Evolutionary conservation across 2,888 invertebrate genomes (phyloP).

Genomic region (Trichacis sp.): DNA sequence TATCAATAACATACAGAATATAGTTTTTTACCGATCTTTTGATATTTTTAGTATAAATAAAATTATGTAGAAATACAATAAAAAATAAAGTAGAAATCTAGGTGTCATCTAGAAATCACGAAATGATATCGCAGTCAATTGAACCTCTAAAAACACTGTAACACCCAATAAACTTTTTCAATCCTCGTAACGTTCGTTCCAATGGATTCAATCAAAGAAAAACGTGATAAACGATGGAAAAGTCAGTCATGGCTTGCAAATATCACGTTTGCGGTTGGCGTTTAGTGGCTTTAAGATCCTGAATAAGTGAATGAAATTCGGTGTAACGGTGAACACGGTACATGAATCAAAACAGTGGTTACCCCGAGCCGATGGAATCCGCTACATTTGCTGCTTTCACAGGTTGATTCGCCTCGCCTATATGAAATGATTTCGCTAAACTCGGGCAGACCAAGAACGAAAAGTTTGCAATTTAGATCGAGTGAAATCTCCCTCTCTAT

Average conservation of each 20-base stretch:
- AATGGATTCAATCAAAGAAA: not conserved
- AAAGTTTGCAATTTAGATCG: constrained; percentile 24
- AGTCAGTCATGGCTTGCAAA: constrained; percentile 2
- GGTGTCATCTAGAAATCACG: not conserved
- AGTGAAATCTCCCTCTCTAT: constrained; percentile 18
- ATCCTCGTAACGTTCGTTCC: too few relatives aligned
- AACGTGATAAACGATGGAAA: not conserved
- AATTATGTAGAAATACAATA: too few relatives aligned
- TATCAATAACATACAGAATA: too few relatives aligned
- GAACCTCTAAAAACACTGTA: too few relatives aligned
- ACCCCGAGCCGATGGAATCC: constrained; percentile 20
- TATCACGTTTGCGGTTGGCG: not conserved
- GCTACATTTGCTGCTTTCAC: constrained; percentile 11
- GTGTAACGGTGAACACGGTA: constrained; percentile 49
- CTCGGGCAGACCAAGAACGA: constrained; percentile 13
- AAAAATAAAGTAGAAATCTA: too few relatives aligned
- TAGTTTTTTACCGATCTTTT: too few relatives aligned
- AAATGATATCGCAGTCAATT: not conserved
- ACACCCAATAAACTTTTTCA: too few relatives aligned
- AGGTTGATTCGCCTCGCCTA: constrained; percentile 16
- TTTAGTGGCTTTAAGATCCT: constrained; percentile 4
- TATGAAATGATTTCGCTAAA: constrained; percentile 12
- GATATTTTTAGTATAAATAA: too few relatives aligned
- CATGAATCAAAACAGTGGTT: constrained; percentile 47
- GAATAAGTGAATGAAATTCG: constrained; percentile 48